Percentiles rank a stretch among this genome's conserved stretches.
These are phyloP conservation scores for Pelvicachromis taeniatus DNA, from an alignment of 2,113 vertebrate species.

Conservation along the genomic window DNA sequence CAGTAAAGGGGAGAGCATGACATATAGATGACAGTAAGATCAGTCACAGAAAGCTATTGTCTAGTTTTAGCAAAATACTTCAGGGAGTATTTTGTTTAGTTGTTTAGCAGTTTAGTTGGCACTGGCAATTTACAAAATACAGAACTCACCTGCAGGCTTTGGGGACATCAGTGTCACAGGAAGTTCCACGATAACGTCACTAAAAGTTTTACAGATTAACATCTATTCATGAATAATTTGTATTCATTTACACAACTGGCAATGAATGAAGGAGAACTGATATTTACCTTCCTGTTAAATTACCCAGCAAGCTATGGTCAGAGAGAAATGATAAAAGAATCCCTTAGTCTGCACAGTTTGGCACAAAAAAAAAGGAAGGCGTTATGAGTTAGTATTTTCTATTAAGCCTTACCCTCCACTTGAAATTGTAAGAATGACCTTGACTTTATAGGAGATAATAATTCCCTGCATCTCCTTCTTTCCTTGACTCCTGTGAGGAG, in stretches of 20 bases:
- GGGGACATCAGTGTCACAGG: slow-evolving; percentile 86
- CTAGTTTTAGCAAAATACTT: neutral
- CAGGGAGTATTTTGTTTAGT: neutral
- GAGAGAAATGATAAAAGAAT: slow-evolving; percentile 5
- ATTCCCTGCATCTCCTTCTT: slow-evolving; percentile 85
- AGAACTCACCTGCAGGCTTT: slow-evolving; percentile 74
- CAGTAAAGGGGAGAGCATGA: neutral
- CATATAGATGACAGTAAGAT: neutral
- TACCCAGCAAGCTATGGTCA: slow-evolving; percentile 77
- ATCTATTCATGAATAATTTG: neutral
- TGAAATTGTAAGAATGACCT: slow-evolving; percentile 78
- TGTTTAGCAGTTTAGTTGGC: neutral
- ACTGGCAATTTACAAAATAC: neutral
- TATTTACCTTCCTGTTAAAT: slow-evolving; percentile 82
- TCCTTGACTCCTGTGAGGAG: slow-evolving; percentile 74
- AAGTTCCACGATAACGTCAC: slow-evolving; percentile 80
- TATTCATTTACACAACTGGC: neutral
- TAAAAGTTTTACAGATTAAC: slow-evolving; percentile 34
- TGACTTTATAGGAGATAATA: slow-evolving; percentile 87
- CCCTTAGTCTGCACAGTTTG: neutral
- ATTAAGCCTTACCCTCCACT: slow-evolving; percentile 72
- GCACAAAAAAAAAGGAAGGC: neutral
- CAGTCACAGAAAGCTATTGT: neutral
- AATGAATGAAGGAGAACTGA: neutral
- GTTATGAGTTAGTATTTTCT: neutral